Evolutionary conservation across 1,140 invertebrate genomes (phyloP), one percentile per base, ranked within the genome.

Genomic region (Tetramorium alpestre): DNA sequence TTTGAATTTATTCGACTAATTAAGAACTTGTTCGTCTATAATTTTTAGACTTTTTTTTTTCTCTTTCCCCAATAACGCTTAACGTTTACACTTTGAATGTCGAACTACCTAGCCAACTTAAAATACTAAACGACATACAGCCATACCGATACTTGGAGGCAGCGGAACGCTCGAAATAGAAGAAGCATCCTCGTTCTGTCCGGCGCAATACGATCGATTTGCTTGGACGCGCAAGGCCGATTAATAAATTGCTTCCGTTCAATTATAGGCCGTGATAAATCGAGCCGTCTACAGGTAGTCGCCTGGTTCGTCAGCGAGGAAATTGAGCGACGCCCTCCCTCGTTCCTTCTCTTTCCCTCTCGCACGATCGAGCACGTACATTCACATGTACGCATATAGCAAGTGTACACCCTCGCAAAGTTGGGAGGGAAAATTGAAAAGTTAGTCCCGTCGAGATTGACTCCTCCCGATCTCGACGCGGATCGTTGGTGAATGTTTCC

Each of bases 191-290:
- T 25, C 62, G 84, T 56, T 75, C 51, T 82, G 85, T 56, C 56
- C 87, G 60, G n/a, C 41, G 76, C 54, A 67, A 65, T 69, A 77
- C 77, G 67, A 90, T 90, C 89, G 90, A 91, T 87, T 75, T n/a
- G 77, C 47, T 54, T 62, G 82, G 56, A 47, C 58, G 90, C 81
- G 78, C 85, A 60, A 91, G 89, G 77, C 75, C 90, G 85, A 91
- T 91, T 91, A 91, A 91, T 91, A 91, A 91, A 91, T 91, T 91
- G 85, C 89, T 91, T 91, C 90, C 89, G 89, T 91, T 91, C 89
- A 91, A 91, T 91, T 91, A 91, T 89, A 91, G 89, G 51, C 80
- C 62, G 85, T 91, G 90, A 91, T 91, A 91, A 91, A 91, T 91
- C 89, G 87, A 67, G 73, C 81, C 89, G 78, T 89, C 85, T 82